These are phyloP conservation scores for Gibbula magus DNA, from an alignment of 2,888 invertebrate species.

Conservation along the genomic window DNA sequence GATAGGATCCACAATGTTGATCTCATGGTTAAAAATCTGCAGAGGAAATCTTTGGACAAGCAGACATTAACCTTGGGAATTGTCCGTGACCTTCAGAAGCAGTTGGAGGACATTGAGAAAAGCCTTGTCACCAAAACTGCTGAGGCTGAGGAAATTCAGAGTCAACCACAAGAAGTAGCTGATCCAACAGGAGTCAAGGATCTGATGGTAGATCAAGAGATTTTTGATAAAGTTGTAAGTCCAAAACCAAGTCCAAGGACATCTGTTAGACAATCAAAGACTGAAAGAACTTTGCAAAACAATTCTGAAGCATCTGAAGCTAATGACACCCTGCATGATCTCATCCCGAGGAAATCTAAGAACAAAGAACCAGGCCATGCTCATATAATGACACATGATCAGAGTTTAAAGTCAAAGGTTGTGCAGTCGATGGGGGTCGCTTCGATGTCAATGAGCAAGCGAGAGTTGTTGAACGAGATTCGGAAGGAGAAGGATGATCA, in stretches of 20 bases:
- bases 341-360: background rate
- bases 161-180: background rate
- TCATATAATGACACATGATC: background rate
- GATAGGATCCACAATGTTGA: slow-evolving; percentile 7
- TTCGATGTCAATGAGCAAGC: slow-evolving; percentile 56
- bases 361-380: background rate
- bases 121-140: slow-evolving; percentile 17
- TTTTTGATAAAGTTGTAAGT: background rate
- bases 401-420: background rate
- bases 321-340: background rate
- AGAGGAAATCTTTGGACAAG: slow-evolving; percentile 43
- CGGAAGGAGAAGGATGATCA: slow-evolving; percentile 64
- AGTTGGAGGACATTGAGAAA: slow-evolving; percentile 56
- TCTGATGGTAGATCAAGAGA: background rate
- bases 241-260: background rate
- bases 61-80: slow-evolving; percentile 55
- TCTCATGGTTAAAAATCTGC: slow-evolving; percentile 31
- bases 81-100: slow-evolving; percentile 58
- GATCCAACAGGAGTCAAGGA: background rate
- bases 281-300: background rate
- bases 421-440: background rate
- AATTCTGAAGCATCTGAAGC: background rate
- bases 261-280: background rate
- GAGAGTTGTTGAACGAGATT: slow-evolving; percentile 59
- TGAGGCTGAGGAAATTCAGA: background rate